phyloP scores from a whole-genome alignment of 1,140 invertebrate genomes.

The Helicorthomorpha holstii region DNA sequence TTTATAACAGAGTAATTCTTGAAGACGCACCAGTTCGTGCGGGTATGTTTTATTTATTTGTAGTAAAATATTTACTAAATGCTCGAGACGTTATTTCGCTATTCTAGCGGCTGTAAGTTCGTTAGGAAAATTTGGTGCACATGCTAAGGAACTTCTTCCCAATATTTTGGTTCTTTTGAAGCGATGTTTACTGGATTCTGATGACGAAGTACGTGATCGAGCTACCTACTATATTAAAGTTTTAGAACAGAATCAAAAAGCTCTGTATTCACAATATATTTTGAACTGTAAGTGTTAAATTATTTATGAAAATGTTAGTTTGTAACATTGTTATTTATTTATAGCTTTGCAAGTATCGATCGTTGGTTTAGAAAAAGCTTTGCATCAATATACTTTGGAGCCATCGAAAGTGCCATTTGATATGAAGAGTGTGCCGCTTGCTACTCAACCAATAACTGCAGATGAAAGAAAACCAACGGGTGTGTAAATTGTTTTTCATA shows the following conservation, averaged over 20 bases:
- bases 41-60: slow-evolving; percentile 15
- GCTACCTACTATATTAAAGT: slow-evolving; percentile 92
- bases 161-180: slow-evolving; percentile 60
- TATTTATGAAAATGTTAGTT: neutral
- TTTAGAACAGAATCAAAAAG: slow-evolving; percentile 44
- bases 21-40: slow-evolving; percentile 87
- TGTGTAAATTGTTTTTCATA: neutral
- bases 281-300: slow-evolving; percentile 39
- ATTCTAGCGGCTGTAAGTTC: slow-evolving; percentile 78
- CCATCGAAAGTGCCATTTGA: slow-evolving; percentile 65
- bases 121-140: slow-evolving; percentile 91
- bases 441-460: slow-evolving; percentile 23
- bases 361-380: slow-evolving; percentile 65
- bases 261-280: slow-evolving; percentile 66
- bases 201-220: slow-evolving; percentile 95
- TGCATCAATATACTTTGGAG: slow-evolving; percentile 63
- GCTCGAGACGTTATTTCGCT: too few species aligned
- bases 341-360: slow-evolving; percentile 48
- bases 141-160: slow-evolving; percentile 72
- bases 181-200: slow-evolving; percentile 86
- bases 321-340: neutral
- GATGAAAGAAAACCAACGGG: neutral
- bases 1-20: slow-evolving; percentile 96
- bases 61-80: too few species aligned
- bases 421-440: slow-evolving; percentile 66